Conservation (phyloP, 2,888 invertebrate species). For the Enoplolaimus lenunculus region DNA sequence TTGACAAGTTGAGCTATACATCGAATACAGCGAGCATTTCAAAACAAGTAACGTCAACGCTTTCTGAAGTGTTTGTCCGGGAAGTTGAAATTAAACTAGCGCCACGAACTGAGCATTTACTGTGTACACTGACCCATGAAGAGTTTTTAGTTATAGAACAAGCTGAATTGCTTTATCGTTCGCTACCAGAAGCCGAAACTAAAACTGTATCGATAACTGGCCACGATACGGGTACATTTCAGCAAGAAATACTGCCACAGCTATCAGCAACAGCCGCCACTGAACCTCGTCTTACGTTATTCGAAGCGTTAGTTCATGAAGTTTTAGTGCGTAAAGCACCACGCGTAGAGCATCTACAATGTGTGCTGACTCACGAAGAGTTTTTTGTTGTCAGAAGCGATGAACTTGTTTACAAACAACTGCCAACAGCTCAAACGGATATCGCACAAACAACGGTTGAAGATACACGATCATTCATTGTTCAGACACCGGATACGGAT, state of each 20-base stretch:
- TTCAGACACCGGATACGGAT: too few species aligned
- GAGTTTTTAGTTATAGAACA: background rate
- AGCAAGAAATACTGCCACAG: background rate
- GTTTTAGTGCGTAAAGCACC: background rate
- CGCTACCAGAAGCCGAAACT: background rate
- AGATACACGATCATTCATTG: too few species aligned
- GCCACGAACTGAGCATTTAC: background rate
- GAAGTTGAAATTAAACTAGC: background rate
- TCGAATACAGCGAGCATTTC: too few species aligned
- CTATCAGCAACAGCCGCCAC: background rate
- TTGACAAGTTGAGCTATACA: background rate
- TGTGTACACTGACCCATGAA: background rate
- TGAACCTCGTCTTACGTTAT: background rate
- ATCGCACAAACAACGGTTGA: background rate
- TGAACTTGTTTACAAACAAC: background rate
- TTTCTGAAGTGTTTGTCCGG: background rate
- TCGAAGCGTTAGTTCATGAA: background rate
- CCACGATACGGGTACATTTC: background rate
- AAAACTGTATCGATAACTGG: background rate
- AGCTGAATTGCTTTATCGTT: background rate
- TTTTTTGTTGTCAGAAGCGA: background rate
- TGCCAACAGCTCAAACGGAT: background rate
- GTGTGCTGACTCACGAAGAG: background rate
- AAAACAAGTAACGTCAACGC: background rate
- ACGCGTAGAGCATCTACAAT: background rate